Base-by-base conservation (phyloP, 2,113 vertebrate species). In the Montifringilla adamsi region DNA sequence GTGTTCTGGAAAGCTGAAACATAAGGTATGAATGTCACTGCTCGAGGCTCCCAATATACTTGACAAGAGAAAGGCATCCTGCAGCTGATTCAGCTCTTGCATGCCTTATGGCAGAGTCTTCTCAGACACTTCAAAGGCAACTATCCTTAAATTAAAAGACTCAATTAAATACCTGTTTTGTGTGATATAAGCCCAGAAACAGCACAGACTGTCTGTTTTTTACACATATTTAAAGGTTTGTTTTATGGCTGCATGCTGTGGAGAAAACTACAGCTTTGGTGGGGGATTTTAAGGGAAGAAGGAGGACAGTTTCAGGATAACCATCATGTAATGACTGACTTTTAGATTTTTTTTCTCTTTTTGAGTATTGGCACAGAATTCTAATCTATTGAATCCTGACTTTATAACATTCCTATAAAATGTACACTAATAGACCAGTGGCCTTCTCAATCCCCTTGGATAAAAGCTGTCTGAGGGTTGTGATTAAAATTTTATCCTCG, bases 1-100 rank as follows among this genome's bases (percentile, higher is more conserved):
- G 43, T 86, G 79, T 84, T 91, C 78, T 93, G 90, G 85, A 93
- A 96, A 94, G 60, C 68, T 92, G 77, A 77, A 86, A 49, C 55
- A 27, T 77, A 55, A 92, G 76, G 64, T 84, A 74, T 31, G 79
- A 86, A 90, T 74, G 72, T 92, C 59, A 78, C 67, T 0, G 7
- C 86, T 93, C 50, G 68, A 93, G 92, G 83, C 50, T 80, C 39
- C 43, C 63, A 55, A 26, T 44, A 47, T 18, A 66, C 39, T 81
- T 77, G 47, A 67, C 47, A 81, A 55, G 72, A 81, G 47, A 92
- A 92, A 90, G 56, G 30, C 60, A 74, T 67, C 47, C 83, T 0
- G 0, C n/a, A 70, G 79, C 59, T 4, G 3, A 39, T 55, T 39
- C 55, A 59, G 64, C 55, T 66, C 55, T 69, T 86, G 30, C 2